Percentiles rank a stretch among this genome's conserved stretches.
phyloP scores from a whole-genome alignment of 1,140 invertebrate species.

The Drosophila nikananu region DNA sequence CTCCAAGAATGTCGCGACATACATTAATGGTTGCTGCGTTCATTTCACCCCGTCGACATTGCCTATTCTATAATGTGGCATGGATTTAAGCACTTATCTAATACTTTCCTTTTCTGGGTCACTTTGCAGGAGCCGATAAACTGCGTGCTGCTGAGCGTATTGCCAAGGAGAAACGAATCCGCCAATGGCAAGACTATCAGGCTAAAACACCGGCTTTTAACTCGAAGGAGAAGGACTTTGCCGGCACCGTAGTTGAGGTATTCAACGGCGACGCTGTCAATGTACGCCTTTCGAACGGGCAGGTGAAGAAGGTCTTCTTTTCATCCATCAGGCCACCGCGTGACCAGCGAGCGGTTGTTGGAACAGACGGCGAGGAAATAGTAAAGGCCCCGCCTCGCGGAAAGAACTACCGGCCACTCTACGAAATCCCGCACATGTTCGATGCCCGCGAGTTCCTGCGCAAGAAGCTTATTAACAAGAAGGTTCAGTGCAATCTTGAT shows the following conservation, averaged over 20 bases:
- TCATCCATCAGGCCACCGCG: slow-evolving; percentile 97
- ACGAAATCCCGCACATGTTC: slow-evolving; percentile 99
- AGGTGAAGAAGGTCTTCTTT: slow-evolving; percentile 96
- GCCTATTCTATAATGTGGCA: background rate
- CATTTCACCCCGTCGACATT: slow-evolving; percentile 85
- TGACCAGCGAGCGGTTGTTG: slow-evolving; percentile 86
- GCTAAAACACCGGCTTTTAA: slow-evolving; percentile 89
- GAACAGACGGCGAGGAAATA: slow-evolving; percentile 86
- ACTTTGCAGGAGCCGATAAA: slow-evolving; percentile 90
- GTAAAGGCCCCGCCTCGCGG: slow-evolving; percentile 88
- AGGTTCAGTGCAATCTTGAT: slow-evolving; percentile 96
- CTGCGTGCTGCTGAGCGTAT: slow-evolving; percentile 93
- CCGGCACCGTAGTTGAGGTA: slow-evolving; percentile 95
- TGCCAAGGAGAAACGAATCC: slow-evolving; percentile 94
- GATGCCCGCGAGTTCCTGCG: slow-evolving; percentile 98
- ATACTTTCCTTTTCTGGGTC: background rate
- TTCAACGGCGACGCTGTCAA: slow-evolving; percentile 97
- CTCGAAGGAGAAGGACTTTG: slow-evolving; percentile 94
- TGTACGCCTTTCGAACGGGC: slow-evolving; percentile 92
- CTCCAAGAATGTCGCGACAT: slow-evolving; percentile 74
- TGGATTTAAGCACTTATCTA: background rate
- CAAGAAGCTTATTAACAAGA: slow-evolving; percentile 98
- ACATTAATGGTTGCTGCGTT: slow-evolving; percentile 49
- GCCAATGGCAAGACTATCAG: slow-evolving; percentile 96
- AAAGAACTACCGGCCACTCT: slow-evolving; percentile 93